Evolutionary conservation across 2,888 invertebrate genomes (phyloP), one percentile per base, ranked within the genome.

Genomic region (Cactoblastis cactorum): DNA sequence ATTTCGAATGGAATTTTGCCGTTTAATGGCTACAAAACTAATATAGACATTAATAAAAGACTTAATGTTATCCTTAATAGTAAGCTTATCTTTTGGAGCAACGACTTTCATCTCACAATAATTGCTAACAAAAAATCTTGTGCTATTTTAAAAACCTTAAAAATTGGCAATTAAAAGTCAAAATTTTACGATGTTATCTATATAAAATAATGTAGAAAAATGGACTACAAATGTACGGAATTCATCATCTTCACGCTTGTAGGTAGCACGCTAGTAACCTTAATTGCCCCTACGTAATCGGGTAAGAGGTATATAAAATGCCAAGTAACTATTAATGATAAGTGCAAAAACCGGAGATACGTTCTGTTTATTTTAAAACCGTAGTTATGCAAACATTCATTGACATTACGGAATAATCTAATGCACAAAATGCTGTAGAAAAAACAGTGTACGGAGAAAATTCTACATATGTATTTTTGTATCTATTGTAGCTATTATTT

Each of bases 311-410:
- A 28, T 28, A 22, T 39, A 18, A 39, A 39, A 19, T 19, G 6
- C 19, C 41, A 15, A 14, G 41, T 15, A 43, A 43, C 41, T 24
- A 28, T 24, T 24, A 43, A 53, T 49, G 49, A 28, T 52, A 54
- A 41, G 39, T 37, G 32, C 38, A 22, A 49, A 51, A 55, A 68
- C 68, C 72, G 75, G 77, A 75, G 75, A 75, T 69, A 57, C 73
- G 77, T 74, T 74, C 75, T 74, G 69, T 67, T 75, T 66, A 63
- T 52, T 64, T 54, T 58, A 57, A 53, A 62, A 63, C 54, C 56
- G 56, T 54, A 58, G 50, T 50, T 35, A 28, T 24, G 47, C 22
- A 47, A 39, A 22, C 38, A 38, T 33, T 35, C 14, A 39, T 41
- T 49, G 39, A 47, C 37, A 39, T 39, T 49, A 49, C 39, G 32